Evolutionary conservation across 2,113 vertebrate genomes (phyloP), one percentile per base, ranked within the genome.

Genomic region (Ciconia stormi): DNA sequence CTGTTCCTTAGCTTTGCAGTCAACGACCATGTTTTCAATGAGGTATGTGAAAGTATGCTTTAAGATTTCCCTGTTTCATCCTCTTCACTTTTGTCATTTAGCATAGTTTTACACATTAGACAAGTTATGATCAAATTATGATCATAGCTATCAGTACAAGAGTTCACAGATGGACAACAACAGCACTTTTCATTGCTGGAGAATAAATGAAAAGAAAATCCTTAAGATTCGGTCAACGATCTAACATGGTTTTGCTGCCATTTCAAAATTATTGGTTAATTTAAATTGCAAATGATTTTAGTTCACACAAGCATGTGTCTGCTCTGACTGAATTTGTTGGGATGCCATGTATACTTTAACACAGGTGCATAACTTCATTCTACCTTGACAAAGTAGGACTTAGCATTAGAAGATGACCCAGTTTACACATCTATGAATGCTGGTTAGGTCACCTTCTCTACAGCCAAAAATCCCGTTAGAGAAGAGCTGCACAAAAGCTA

Each of bases 231-330:
- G 26, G 32, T 49, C 49, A 79, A 52, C 12, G n/a, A 52, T 63
- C 23, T 7, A 2, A 67, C 1, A 0, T 25, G 9, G 26, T 61
- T 90, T 65, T 61, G 8, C 13, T 82, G 34, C 14, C 2, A 0
- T 52, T 25, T 44, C 27, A 55, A 72, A 90, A 85, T 27, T 52
- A 82, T 1, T 36, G 5, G 8, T 63, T 52, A 69, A 85, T 86
- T 71, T 61, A 77, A 82, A 69, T 8, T 61, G 66, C 40, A 90
- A 69, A 90, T 34, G 0, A 66, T 77, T 29, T 84, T 49, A 38
- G 7, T 21, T 79, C 23, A 90, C 9, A 82, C 9, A 42, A 79
- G 25, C 42, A 36, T 0, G 0, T 20, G 16, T 34, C 22, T 49
- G 38, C 38, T 89, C 38, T 69, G 42, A 82, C 52, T 59, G 42